phyloP scores from a whole-genome alignment of 2,113 vertebrate species.

The Lethenteron reissneri region DNA sequence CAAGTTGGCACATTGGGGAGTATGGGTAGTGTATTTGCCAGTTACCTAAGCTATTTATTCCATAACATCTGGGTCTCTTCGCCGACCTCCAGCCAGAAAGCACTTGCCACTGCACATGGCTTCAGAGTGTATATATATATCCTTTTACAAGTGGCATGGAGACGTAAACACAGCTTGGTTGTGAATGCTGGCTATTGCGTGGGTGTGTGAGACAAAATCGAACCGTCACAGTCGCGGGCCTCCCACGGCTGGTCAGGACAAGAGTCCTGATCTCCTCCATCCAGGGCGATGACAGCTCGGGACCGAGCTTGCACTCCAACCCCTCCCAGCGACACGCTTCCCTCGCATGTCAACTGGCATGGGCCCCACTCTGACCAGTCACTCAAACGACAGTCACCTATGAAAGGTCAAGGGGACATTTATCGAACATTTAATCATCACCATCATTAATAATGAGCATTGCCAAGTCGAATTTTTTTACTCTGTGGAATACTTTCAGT shows the following conservation, averaged over 20 bases:
- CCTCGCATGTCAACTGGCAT: constrained; percentile 70
- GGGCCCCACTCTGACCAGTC: constrained; percentile 88
- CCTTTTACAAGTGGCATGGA: too few relatives aligned
- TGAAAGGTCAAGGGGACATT: neutral
- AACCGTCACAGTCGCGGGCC: constrained; percentile 65
- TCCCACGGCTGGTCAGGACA: constrained; percentile 58
- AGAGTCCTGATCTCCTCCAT: constrained; percentile 44
- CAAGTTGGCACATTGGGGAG: too few relatives aligned
- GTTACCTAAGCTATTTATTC: too few relatives aligned
- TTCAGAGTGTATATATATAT: too few relatives aligned
- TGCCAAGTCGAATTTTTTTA: too few relatives aligned
- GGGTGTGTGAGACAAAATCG: neutral
- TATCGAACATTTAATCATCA: neutral
- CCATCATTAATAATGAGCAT: too few relatives aligned
- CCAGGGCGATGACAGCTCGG: constrained; percentile 46
- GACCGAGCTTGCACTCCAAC: constrained; percentile 55
- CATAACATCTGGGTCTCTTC: too few relatives aligned
- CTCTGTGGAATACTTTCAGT: too few relatives aligned
- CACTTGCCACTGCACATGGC: too few relatives aligned
- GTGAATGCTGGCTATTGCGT: neutral
- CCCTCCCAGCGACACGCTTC: constrained; percentile 65
- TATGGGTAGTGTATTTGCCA: too few relatives aligned
- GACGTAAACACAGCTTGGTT: too few relatives aligned
- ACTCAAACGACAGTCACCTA: constrained; percentile 79
- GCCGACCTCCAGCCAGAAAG: too few relatives aligned